Evolutionary conservation across 30 jellyfish, hydroid and myxozoan genomes (phyloP).

Genomic region (Catostylus mosaicus): DNA sequence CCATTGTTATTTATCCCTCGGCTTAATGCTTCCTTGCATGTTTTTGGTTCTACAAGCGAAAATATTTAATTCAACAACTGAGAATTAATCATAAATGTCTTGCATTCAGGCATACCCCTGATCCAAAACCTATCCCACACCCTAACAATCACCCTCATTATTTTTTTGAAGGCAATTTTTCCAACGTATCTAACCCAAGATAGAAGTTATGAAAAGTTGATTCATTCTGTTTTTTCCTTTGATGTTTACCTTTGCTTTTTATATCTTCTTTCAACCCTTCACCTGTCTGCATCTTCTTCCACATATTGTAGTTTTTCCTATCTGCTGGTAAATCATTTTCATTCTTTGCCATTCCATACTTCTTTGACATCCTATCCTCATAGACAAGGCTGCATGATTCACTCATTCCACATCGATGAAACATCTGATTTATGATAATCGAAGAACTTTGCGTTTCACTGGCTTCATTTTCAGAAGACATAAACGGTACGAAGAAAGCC

Average conservation of each 20-base stretch:
- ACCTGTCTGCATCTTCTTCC: slow-evolving; percentile 8
- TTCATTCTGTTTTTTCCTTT: neutral
- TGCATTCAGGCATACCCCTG: no score
- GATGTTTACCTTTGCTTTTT: neutral
- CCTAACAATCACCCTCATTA: no score
- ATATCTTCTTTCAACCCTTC: neutral
- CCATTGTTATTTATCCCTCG: slow-evolving; percentile 10
- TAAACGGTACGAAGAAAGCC: neutral
- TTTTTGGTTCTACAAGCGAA: slow-evolving; percentile 6
- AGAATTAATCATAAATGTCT: no score
- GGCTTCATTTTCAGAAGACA: neutral
- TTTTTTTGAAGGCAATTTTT: neutral
- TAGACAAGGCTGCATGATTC: slow-evolving; percentile 11
- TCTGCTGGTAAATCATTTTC: neutral
- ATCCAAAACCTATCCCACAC: no score
- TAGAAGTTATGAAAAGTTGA: neutral
- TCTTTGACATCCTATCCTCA: neutral
- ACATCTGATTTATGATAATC: neutral
- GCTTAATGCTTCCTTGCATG: slow-evolving; percentile 12
- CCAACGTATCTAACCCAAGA: neutral
- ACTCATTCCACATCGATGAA: slow-evolving; percentile 15
- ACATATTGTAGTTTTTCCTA: neutral
- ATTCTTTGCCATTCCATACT: neutral
- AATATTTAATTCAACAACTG: neutral
- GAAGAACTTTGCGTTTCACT: neutral